Evolutionary conservation across 2,113 vertebrate genomes (phyloP), one percentile per base, ranked within the genome.

Genomic region (Gadus chalcogrammus): DNA sequence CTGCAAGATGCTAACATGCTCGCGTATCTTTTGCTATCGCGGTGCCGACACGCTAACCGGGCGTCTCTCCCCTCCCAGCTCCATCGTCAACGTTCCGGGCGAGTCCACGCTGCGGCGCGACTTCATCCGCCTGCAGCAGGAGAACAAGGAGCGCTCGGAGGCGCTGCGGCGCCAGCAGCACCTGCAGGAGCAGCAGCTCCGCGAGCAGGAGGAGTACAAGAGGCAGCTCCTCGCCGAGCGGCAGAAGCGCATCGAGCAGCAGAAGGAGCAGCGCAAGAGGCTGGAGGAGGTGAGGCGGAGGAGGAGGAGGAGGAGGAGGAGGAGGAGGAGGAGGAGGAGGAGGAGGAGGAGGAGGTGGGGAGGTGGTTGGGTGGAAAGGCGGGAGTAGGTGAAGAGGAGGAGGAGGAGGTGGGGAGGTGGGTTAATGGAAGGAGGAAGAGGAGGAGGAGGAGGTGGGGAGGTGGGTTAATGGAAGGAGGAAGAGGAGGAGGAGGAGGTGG

Each of bases 71-170:
- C 17, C 53, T 18, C 3, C 2, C 72, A 99, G 97, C 86, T 99
- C 97, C 73, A 99, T 99, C 62, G 97, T 99, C 75, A 99, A 99
- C 22, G 95, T 98, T 74, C 96, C 97, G 27, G 97, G 97, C 2
- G 97, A 99, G 91, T 99, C 97, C 0, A 99, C 97, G 0, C 88
- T 99, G 71, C 94, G 97, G 13, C 92, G 97, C 24, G 97, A 99
- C 92, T 99, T 99, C 88, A 93, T 99, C 87, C 94, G 97, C 1
- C 91, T 99, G 72, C 97, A 99, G 90, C 97, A 99, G 92, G 97
- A 99, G 92, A 99, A 99, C 90, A 98, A 99, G 94, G 97, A 99
- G 78, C 94, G 96, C 4, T 97, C 96, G 0, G 97, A 98, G 89
- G 97, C 97, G 3, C 93, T 98, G 87, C 92, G 97, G 48, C 92